phyloP scores from a whole-genome alignment of 2,888 invertebrate species.

The Glaucopsyche alexis region DNA sequence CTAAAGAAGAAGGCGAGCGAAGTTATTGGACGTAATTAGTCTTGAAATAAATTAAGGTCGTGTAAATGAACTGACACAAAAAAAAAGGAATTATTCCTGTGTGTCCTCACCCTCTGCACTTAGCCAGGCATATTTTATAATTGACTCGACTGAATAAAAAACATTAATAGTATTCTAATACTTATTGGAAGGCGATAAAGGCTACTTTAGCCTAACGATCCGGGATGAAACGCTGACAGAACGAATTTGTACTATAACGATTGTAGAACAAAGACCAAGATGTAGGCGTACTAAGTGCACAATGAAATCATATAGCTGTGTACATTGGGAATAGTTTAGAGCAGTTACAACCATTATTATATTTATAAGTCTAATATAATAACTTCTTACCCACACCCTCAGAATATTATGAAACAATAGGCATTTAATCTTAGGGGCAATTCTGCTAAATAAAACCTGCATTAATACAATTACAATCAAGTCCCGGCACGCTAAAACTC shows the following conservation, averaged over 20 bases:
- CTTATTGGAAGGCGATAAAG: constrained; percentile 29
- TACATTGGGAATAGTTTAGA: constrained; percentile 42
- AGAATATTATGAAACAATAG: no score
- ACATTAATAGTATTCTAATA: constrained; percentile 23
- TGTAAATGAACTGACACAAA: background rate
- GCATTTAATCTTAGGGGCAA: no score
- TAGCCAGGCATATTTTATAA: constrained; percentile 13
- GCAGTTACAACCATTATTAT: constrained; percentile 39
- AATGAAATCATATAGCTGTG: constrained; percentile 58
- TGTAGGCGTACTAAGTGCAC: constrained; percentile 50
- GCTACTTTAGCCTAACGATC: constrained; percentile 29
- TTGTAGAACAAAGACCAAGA: constrained; percentile 45
- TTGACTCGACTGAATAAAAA: background rate
- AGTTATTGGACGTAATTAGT: no score
- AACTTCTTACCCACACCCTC: no score
- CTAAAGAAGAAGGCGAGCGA: no score
- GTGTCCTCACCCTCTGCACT: background rate
- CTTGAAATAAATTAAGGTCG: background rate
- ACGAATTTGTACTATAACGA: constrained; percentile 44
- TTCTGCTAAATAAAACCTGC: no score
- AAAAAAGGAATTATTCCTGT: background rate
- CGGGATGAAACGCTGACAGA: constrained; percentile 35
- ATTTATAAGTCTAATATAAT: no score
- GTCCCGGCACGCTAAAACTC: no score
- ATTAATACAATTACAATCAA: no score